Base-by-base conservation (phyloP, 2,113 vertebrate species). In the Tenebrosternarchus preto region DNA sequence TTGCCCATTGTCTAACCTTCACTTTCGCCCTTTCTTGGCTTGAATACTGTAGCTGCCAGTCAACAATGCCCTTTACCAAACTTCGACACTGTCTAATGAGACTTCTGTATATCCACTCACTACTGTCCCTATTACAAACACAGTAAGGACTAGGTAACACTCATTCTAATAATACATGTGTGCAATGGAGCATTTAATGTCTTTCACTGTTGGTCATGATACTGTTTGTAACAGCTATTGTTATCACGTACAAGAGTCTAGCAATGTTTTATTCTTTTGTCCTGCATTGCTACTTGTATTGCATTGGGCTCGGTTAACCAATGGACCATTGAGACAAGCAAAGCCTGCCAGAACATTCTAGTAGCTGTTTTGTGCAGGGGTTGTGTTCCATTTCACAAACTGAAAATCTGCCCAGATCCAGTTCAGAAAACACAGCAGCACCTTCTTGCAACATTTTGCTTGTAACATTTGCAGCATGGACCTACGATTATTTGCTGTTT, bases 401-500 rank as follows among this genome's bases (percentile, higher is more conserved):
- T 15, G 2, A 50, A 46, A 6, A 46, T 46, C 11, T 46, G 43
- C 31, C 39, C 16, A 31, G 29, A 80, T 80, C 67, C 31, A 36
- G n/a, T 31, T 73, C 33, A 22, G 8, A 33, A 31, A 39, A 5
- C 63, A 39, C 22, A 5, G 60, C 46, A 77, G 27, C 64, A 74
- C 16, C 61, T 36, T 5, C 50, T 57, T 39, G 36, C 75, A n/a
- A n/a, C n/a, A n/a, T 74, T 81, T 50, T 50, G 53, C 50, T 22
- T 60, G 33, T 24, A 16, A 27, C n/a, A 61, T 67, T n/a, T n/a
- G n/a, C n/a, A n/a, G n/a, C n/a, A n/a, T n/a, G n/a, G n/a, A 43
- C 72, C 20, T 9, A 39, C 29, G 1, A 56, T 43, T 33, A 55
- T 33, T 29, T 27, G 16, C 43, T 31, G 39, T 50, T 82, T 77